Percentiles rank a stretch among this genome's conserved stretches.
Evolutionary conservation across 2,113 vertebrate species (phyloP).

Genomic region (Centropus unirufus): DNA sequence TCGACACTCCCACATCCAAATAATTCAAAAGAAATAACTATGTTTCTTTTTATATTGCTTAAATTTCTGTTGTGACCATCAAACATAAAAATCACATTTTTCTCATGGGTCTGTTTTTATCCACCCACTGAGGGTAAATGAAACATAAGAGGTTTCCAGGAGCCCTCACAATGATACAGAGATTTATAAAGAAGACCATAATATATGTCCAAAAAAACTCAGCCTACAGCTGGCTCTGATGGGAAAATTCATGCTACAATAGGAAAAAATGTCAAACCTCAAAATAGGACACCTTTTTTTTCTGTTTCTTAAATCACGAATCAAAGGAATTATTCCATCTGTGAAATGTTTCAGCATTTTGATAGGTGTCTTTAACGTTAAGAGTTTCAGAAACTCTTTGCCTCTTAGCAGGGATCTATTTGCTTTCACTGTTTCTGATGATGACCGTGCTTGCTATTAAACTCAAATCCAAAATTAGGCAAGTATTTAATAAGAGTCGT

Average conservation of each 20-base stretch:
- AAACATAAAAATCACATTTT: not conserved
- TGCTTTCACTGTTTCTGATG: accelerated
- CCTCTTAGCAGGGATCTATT: not conserved
- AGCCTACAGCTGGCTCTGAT: not conserved
- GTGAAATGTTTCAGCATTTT: not conserved
- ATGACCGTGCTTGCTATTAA: not conserved
- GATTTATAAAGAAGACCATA: not conserved
- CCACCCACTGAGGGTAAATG: not conserved
- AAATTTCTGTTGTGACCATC: not conserved
- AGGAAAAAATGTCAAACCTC: conserved; percentile 26
- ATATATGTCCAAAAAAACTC: not conserved
- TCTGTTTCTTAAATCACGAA: not conserved
- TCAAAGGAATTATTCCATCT: not conserved
- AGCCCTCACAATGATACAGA: not conserved
- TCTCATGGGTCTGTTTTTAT: not conserved
- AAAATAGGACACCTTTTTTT: not conserved
- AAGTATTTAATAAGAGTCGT: not conserved
- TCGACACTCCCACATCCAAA: not conserved
- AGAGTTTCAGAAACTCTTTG: not conserved
- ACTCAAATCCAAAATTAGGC: not conserved
- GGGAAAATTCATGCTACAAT: not conserved
- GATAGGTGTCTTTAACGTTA: not conserved
- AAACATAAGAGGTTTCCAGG: not conserved
- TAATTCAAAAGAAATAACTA: not conserved
- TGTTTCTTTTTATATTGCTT: not conserved